Percentiles rank a stretch among this genome's conserved stretches.
phyloP scores from a whole-genome alignment of 2,888 invertebrate genomes.

The Leptopilina myrica region DNA sequence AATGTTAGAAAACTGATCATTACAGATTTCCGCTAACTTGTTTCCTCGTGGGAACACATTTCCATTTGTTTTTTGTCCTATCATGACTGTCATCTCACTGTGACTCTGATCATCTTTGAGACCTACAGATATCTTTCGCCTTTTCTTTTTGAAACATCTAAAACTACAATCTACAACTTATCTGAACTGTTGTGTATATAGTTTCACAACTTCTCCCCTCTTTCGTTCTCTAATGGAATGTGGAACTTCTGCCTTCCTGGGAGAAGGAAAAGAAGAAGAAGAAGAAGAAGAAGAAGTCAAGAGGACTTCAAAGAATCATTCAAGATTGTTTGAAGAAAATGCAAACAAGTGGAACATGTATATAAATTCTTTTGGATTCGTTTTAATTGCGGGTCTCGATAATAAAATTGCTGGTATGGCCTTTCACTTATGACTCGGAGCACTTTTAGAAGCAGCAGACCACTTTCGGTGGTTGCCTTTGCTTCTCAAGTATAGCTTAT shows the following conservation, averaged over 20 bases:
- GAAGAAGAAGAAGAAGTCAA: background rate
- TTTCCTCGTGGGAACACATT: conserved; percentile 32
- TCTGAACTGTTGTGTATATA: conserved; percentile 8
- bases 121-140: conserved; percentile 14
- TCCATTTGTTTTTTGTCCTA: conserved; percentile 31
- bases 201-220: conserved; percentile 45
- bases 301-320: too few species aligned
- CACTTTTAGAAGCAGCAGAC: conserved; percentile 21
- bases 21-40: conserved; percentile 38
- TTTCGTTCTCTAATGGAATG: conserved; percentile 55
- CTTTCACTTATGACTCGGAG: conserved; percentile 29
- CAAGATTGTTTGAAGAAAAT: conserved; percentile 11
- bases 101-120: conserved; percentile 34
- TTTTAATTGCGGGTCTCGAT: conserved; percentile 45
- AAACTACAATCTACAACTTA: conserved; percentile 28
- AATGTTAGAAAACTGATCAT: conserved; percentile 8
- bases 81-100: conserved; percentile 29
- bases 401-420: conserved; percentile 43
- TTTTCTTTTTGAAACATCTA: conserved; percentile 24
- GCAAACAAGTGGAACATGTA: conserved; percentile 23
- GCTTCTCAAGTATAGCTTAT: conserved; percentile 42
- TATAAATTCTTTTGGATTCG: background rate
- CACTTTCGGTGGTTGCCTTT: conserved; percentile 13
- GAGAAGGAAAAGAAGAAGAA: background rate
- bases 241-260: conserved; percentile 49